Conservation (phyloP, 2,797 vertebrate species). For the Jordanella pulchra region DNA sequence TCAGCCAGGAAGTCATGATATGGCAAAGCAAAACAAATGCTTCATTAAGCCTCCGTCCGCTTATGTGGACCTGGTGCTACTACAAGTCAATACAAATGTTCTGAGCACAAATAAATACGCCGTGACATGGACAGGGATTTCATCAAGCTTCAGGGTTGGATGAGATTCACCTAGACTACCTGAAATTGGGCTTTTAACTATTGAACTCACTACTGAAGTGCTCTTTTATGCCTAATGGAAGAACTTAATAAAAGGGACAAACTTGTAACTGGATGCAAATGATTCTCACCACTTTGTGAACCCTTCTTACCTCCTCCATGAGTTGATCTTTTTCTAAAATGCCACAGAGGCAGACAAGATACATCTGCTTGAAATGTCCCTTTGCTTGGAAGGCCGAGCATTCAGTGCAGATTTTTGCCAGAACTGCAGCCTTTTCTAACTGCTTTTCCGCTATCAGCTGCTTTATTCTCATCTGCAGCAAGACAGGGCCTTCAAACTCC, state of each 20-base stretch:
- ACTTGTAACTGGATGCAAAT: too few relatives aligned
- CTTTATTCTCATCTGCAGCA: slow-evolving; percentile 94
- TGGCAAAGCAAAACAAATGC: too few relatives aligned
- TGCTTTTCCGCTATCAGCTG: slow-evolving; percentile 91
- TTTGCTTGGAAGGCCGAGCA: slow-evolving; percentile 83
- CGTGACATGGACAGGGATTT: too few relatives aligned
- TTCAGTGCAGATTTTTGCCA: slow-evolving; percentile 90
- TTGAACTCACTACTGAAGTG: not conserved
- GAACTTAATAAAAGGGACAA: too few relatives aligned
- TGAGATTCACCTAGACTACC: too few relatives aligned
- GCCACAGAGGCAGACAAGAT: slow-evolving; percentile 92
- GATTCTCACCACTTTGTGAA: not conserved
- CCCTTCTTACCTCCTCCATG: slow-evolving; percentile 87
- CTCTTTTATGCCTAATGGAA: not conserved
- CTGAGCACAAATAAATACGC: too few relatives aligned
- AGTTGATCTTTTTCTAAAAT: slow-evolving; percentile 87
- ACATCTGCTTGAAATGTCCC: slow-evolving; percentile 91
- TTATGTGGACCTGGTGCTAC: too few relatives aligned
- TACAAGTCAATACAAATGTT: too few relatives aligned
- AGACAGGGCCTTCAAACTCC: slow-evolving; percentile 84
- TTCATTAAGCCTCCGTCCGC: too few relatives aligned
- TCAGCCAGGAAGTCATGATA: too few relatives aligned
- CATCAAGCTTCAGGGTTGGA: too few relatives aligned
- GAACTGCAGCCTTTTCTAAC: slow-evolving; percentile 83
- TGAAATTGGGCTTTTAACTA: too few relatives aligned